Base-by-base conservation (phyloP, 2,888 invertebrate species). In the Nysson spinosus region DNA sequence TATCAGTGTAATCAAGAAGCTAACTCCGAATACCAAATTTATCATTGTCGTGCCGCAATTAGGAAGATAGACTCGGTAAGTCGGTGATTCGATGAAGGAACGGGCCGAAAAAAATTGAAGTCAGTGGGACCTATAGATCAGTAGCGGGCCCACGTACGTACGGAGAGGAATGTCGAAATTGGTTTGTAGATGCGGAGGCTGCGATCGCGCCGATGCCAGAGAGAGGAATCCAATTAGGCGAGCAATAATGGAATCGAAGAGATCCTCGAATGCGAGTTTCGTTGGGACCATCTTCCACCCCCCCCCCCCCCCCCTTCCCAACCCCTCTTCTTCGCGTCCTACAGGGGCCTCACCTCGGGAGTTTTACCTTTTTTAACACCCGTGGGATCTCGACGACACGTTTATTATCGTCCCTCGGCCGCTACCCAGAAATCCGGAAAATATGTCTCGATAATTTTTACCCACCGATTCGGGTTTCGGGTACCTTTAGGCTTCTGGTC, bases 191-290 rank as follows among this genome's bases (percentile, higher is more conserved):
- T 49, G 73, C 69, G 50, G 57, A 71, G 67, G 54, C 68, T 70
- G 75, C 78, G 78, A 81, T 83, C 80, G 76, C 78, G 76, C 65
- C 74, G 75, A 79, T 69, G 71, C 63, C 60, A 77, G 75, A 80
- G 78, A 78, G 79, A 80, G 76, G 83, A 84, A 85, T 84, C 84
- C 85, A 85, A 85, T 85, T 85, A 85, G 81, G 77, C 75, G 79
- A 80, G 78, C 82, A 82, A 83, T 83, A 83, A 83, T 81, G 82
- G 83, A 81, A 82, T 81, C 80, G 78, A 72, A 60, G 57, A 64
- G 71, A 58, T 66, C 66, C 63, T 32, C 35, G 51, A 49, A 44
- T 39, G 55, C 51, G 58, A 54, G 65, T 54, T 56, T 39, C 47
- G 28, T 44, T 40, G 57, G 2, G n/a, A 26, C 50, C 32, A 47